A percentile compares a stretch with the other conserved stretches of the same genome.
These are phyloP conservation scores for Cyrtorhinus lividipennis DNA, from an alignment of 1,140 invertebrate genomes.

Conservation along the genomic window DNA sequence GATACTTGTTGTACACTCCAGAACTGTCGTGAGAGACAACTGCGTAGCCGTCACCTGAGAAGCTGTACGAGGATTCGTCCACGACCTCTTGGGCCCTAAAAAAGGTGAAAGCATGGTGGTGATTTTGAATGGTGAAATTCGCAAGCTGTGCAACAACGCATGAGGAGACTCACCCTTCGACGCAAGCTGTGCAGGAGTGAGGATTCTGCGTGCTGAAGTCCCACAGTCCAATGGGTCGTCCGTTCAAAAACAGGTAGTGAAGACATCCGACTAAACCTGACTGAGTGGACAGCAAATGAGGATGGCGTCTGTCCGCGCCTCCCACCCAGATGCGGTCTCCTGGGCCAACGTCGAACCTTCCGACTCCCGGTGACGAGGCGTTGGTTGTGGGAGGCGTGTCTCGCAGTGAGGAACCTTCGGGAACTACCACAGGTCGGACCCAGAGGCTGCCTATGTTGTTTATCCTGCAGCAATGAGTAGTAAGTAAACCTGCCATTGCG, in stretches of 20 bases:
- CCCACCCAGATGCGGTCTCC: slow-evolving; percentile 42
- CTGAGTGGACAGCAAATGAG: slow-evolving; percentile 25
- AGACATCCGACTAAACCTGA: slow-evolving; percentile 56
- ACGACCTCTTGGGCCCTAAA: slow-evolving; percentile 37
- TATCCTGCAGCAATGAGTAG: slow-evolving; percentile 31
- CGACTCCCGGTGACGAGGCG: slow-evolving; percentile 34
- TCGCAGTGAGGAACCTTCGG: slow-evolving; percentile 27
- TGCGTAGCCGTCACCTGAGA: slow-evolving; percentile 65
- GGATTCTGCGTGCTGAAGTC: slow-evolving; percentile 57
- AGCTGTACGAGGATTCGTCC: slow-evolving; percentile 42
- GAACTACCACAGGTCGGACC: slow-evolving; percentile 34
- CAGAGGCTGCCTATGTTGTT: slow-evolving; percentile 40
- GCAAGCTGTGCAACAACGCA: too few relatives aligned
- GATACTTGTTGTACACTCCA: slow-evolving; percentile 48
- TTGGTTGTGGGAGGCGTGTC: slow-evolving; percentile 31
- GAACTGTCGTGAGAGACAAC: slow-evolving; percentile 43
- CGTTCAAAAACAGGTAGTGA: slow-evolving; percentile 61
- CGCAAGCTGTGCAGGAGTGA: slow-evolving; percentile 55
- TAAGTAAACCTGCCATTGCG: too few relatives aligned
- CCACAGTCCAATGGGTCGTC: slow-evolving; percentile 68
- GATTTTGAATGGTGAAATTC: slow-evolving; percentile 15
- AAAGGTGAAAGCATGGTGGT: too few relatives aligned
- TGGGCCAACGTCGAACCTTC: slow-evolving; percentile 36
- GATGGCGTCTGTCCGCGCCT: slow-evolving; percentile 33
- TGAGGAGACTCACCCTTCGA: slow-evolving; percentile 56